Evolutionary conservation across 2,113 vertebrate genomes (phyloP), one percentile per base, ranked within the genome.

Genomic region (Melanerpes formicivorus): DNA sequence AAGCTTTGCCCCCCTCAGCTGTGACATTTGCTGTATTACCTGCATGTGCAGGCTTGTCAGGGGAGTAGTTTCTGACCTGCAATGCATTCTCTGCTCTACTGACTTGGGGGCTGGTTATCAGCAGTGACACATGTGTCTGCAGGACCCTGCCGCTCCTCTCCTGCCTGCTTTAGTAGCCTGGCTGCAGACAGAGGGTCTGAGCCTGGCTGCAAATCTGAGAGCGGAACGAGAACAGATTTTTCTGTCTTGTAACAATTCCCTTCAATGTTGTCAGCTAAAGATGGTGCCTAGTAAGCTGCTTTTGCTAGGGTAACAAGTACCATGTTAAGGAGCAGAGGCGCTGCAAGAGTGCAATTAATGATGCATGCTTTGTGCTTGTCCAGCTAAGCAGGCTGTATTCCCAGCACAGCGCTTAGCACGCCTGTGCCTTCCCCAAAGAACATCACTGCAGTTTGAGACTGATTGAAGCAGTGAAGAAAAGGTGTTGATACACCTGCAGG

Each of bases 41-140:
- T 95, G 65, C 56, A 32, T 52, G 87, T 70, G 76, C 90, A 85
- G 56, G 48, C 91, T 95, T 96, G 94, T 95, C 94, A 91, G 44
- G 83, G 93, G 95, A 94, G 79, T 84, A 91, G 93, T 96, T 97
- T 96, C 90, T 95, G 95, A 97, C 95, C 94, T 96, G 78, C 58
- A 95, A 95, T 91, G 91, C 75, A 96, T 97, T 97, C 96, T 91
- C 93, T 96, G 96, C 94, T 97, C 95, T 86, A 63, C 88, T 96
- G 95, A 92, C 62, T 96, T 95, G 32, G 74, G 50, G 84, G 64
- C 93, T 95, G 72, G 96, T 97, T 96, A 93, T 96, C 88, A 96
- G 77, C 72, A 56, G 91, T 95, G 94, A 93, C 94, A 93, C 85
- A 93, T 94, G 96, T 96, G 90, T 96, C 84, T 88, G 73, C 69